Percentiles rank a stretch among this genome's conserved stretches.
Evolutionary conservation across 1,140 invertebrate species (phyloP).

Genomic region (Hirudo medicinalis): DNA sequence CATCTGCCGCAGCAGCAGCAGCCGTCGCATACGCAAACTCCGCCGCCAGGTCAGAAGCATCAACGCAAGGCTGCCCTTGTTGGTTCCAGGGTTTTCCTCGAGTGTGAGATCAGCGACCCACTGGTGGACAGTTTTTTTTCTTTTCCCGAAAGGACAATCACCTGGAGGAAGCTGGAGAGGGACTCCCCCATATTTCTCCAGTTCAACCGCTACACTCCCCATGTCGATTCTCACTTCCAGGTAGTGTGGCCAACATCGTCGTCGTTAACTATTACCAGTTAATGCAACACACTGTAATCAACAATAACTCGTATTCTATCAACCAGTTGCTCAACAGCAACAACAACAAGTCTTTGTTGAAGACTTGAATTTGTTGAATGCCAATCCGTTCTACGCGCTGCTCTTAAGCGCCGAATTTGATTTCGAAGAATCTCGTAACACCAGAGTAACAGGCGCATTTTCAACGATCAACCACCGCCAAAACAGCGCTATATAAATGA

Average conservation of each 20-base stretch:
- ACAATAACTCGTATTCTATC: not conserved
- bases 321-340: not conserved
- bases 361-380: not conserved
- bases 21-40: not conserved
- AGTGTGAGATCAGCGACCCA: not conserved
- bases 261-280: not conserved
- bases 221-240: slow-evolving; percentile 79
- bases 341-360: no score
- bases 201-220: slow-evolving; percentile 86
- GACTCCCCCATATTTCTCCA: slow-evolving; percentile 24
- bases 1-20: not conserved
- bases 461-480: no score
- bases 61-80: not conserved
- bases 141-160: slow-evolving; percentile 13
- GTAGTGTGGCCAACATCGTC: slow-evolving; percentile 29
- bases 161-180: slow-evolving; percentile 22
- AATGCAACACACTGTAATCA: not conserved
- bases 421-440: not conserved
- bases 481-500: no score
- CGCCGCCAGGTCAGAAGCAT: not conserved
- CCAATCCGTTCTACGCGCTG: not conserved
- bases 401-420: not conserved
- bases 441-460: not conserved
- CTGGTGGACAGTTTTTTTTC: not conserved
- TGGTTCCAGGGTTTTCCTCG: not conserved